Evolutionary conservation across 2,888 invertebrate species (phyloP).

Genomic region (Plagiodera versicolora): DNA sequence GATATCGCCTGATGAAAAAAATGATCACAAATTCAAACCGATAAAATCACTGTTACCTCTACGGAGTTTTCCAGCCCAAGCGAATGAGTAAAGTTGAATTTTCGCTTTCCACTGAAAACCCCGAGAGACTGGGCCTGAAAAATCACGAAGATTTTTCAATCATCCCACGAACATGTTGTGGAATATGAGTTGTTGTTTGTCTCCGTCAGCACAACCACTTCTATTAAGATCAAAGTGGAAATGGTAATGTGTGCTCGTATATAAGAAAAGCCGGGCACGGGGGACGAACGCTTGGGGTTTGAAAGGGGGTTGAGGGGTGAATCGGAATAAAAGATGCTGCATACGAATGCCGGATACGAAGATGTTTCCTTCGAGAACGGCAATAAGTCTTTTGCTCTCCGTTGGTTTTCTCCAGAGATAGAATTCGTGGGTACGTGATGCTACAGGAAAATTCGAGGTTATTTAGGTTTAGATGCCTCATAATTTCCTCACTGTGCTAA

Average conservation of each 20-base stretch:
- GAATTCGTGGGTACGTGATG: conserved; percentile 38
- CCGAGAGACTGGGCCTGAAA: conserved; percentile 18
- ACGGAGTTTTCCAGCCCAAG: too few species aligned
- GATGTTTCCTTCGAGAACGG: conserved; percentile 46
- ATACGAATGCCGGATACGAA: conserved; percentile 39
- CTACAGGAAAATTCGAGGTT: conserved; percentile 11
- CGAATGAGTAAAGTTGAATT: conserved; percentile 10
- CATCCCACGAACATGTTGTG: conserved; percentile 29
- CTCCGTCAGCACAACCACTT: conserved; percentile 23
- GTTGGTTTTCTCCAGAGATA: conserved; percentile 38
- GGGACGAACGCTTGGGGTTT: background rate
- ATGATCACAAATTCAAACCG: too few species aligned
- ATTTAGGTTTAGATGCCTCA: too few species aligned
- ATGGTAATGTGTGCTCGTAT: conserved; percentile 31
- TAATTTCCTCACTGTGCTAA: too few species aligned
- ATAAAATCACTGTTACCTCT: too few species aligned
- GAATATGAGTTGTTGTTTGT: conserved; percentile 29
- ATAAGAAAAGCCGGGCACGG: conserved; percentile 18
- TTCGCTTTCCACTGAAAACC: background rate
- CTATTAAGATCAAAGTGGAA: conserved; percentile 32
- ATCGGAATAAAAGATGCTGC: conserved; percentile 29
- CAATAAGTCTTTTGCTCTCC: conserved; percentile 44
- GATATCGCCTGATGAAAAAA: too few species aligned
- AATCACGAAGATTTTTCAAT: conserved; percentile 28
- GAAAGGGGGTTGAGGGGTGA: conserved; percentile 24